phyloP scores from a whole-genome alignment of 2,797 vertebrate genomes.

The Tachyglossus aculeatus region DNA sequence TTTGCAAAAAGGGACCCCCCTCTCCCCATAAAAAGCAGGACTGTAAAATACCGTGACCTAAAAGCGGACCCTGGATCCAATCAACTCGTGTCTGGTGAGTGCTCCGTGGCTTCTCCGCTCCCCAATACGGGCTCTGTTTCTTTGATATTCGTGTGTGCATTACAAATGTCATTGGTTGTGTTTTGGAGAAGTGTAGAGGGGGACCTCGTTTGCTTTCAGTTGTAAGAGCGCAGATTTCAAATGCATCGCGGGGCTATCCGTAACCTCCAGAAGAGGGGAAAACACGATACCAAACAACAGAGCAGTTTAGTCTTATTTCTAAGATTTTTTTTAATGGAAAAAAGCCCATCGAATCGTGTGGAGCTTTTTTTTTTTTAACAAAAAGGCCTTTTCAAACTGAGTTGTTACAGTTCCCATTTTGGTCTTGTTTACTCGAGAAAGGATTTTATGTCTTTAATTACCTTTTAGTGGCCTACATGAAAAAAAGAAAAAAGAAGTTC shows the following conservation, averaged over 20 bases:
- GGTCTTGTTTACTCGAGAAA: slow-evolving; percentile 45
- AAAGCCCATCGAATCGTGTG: too few species aligned
- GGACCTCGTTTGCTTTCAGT: slow-evolving; percentile 12
- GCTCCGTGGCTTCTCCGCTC: slow-evolving; percentile 24
- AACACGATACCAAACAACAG: slow-evolving; percentile 22
- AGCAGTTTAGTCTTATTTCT: slow-evolving; percentile 7
- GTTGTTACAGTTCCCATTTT: slow-evolving; percentile 36
- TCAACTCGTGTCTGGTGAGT: slow-evolving; percentile 65
- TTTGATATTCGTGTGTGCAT: slow-evolving; percentile 53
- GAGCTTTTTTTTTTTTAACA: too few species aligned
- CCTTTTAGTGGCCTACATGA: slow-evolving; percentile 50
- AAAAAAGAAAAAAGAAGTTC: slow-evolving; percentile 45
- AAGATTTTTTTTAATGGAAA: too few species aligned
- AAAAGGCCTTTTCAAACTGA: too few species aligned
- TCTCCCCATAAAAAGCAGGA: neutral
- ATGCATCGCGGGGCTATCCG: slow-evolving; percentile 29
- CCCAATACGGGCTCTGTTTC: slow-evolving; percentile 46
- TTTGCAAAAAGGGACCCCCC: slow-evolving; percentile 1
- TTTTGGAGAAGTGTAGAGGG: neutral
- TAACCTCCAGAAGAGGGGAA: slow-evolving; percentile 19
- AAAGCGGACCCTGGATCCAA: slow-evolving; percentile 45
- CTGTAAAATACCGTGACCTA: slow-evolving; percentile 43
- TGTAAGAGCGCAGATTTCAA: slow-evolving; percentile 11
- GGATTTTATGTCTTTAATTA: slow-evolving; percentile 53
- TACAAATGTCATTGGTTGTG: slow-evolving; percentile 53